phyloP scores from a whole-genome alignment of 2,113 vertebrate species.

The Euleptes europaea region DNA sequence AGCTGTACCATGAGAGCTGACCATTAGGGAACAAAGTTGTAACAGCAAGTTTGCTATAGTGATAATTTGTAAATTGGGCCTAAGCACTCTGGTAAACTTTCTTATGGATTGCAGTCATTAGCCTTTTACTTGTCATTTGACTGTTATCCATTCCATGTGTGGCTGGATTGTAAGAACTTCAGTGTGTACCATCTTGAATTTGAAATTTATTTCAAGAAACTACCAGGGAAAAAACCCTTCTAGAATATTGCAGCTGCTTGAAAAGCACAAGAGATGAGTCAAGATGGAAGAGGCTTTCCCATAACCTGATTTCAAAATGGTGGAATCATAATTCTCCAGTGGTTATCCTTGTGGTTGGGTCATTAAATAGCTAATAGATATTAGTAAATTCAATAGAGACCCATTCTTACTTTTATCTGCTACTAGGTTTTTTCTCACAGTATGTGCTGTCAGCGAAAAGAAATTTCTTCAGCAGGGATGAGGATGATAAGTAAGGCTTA shows the following conservation, averaged over 20 bases:
- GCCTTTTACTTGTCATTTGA: neutral
- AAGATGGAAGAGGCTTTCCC: neutral
- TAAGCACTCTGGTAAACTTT: neutral
- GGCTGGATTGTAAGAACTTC: slow-evolving; percentile 18
- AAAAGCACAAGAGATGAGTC: slow-evolving; percentile 41
- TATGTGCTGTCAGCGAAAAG: neutral
- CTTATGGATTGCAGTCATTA: neutral
- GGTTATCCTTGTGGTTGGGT: neutral
- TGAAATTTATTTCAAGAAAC: slow-evolving; percentile 14
- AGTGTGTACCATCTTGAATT: slow-evolving; percentile 15
- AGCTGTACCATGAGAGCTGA: neutral
- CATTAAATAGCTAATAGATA: neutral
- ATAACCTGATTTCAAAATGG: slow-evolving; percentile 1
- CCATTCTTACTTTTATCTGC: neutral
- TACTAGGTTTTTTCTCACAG: neutral
- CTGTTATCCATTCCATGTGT: neutral
- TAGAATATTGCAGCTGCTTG: slow-evolving; percentile 39
- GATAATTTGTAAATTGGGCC: neutral
- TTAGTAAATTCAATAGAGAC: neutral
- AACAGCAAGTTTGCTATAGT: neutral
- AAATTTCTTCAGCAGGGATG: neutral
- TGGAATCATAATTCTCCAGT: neutral
- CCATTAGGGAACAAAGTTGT: neutral
- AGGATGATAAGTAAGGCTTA: neutral
- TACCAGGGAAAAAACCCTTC: slow-evolving; percentile 10